A percentile compares a stretch with the other conserved stretches of the same genome.
phyloP scores from a whole-genome alignment of 1,140 invertebrate genomes.

The Rhopalosiphum maidis region DNA sequence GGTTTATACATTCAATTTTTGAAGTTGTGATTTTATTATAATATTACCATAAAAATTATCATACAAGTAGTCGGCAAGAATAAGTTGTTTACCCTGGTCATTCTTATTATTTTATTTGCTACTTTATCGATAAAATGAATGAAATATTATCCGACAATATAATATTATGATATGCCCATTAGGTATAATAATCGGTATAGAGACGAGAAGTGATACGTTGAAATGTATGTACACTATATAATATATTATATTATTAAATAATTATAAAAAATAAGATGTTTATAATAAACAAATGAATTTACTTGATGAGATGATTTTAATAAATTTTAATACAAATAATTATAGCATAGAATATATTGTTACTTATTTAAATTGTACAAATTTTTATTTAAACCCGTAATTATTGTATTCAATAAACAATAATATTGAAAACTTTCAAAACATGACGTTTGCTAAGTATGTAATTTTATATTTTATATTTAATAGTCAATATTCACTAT shows the following conservation, averaged over 20 bases:
- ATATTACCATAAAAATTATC: background rate
- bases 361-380: background rate
- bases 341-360: background rate
- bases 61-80: background rate
- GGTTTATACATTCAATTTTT: conserved; percentile 23
- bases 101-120: background rate
- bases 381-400: background rate
- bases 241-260: background rate
- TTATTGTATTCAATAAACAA: background rate
- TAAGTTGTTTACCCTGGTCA: conserved; percentile 31
- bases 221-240: background rate
- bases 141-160: background rate
- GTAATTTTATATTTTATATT: background rate
- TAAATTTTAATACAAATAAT: background rate
- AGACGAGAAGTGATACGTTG: background rate
- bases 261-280: background rate
- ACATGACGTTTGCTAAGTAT: background rate
- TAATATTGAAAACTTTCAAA: background rate
- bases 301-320: background rate
- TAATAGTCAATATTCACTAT: background rate
- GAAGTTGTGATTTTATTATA: background rate
- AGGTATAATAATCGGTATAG: background rate
- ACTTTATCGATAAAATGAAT: background rate
- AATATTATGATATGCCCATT: background rate
- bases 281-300: background rate